These are phyloP conservation scores for Fratercula arctica DNA, from an alignment of 2,797 vertebrate genomes.

Conservation along the genomic window DNA sequence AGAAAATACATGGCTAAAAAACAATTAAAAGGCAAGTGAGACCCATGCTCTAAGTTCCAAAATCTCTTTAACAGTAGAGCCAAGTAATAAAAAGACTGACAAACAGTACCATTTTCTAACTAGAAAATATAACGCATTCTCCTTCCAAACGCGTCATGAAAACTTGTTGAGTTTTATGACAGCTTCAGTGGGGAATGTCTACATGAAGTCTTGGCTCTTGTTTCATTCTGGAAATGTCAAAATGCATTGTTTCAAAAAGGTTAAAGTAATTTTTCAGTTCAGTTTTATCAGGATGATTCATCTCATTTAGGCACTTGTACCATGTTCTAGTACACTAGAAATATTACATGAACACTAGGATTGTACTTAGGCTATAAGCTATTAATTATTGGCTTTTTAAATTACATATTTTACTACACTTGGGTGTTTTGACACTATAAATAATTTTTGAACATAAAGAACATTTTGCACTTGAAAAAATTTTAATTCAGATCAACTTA, in stretches of 20 bases:
- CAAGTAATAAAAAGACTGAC: neutral
- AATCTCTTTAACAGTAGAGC: neutral
- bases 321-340: neutral
- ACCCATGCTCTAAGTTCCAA: neutral
- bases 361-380: neutral
- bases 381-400: neutral
- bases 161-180: slow-evolving; percentile 27
- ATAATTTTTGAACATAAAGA: neutral
- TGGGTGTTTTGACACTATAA: neutral
- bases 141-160: neutral
- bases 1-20: neutral
- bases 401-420: neutral
- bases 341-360: neutral
- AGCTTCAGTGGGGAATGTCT: slow-evolving; percentile 30
- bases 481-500: neutral
- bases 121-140: neutral
- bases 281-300: slow-evolving; percentile 22
- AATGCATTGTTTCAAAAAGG: slow-evolving; percentile 48
- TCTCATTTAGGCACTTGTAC: neutral
- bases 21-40: neutral
- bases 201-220: neutral
- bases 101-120: neutral
- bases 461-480: neutral
- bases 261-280: slow-evolving; percentile 47
- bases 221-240: slow-evolving; percentile 52